A percentile compares a stretch with the other conserved stretches of the same genome.
Conservation (phyloP, 2,113 vertebrate genomes). For the Arenaria interpres region DNA sequence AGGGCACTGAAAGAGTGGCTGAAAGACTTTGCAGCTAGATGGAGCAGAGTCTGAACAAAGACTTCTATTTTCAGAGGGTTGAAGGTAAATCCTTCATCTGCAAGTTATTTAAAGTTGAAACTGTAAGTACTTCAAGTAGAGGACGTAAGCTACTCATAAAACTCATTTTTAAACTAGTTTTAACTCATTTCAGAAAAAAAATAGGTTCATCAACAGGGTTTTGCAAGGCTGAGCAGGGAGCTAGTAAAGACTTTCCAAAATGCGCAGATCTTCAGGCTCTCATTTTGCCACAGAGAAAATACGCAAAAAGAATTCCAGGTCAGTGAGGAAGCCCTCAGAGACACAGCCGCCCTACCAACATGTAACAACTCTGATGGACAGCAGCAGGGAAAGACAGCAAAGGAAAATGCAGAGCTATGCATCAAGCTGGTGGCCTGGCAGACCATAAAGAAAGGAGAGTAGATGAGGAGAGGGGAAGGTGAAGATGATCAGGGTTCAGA, state of each 20-base stretch:
- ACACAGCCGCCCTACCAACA: background rate
- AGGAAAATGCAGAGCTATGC: background rate
- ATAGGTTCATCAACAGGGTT: background rate
- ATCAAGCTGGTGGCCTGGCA: background rate
- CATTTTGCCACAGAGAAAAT: background rate
- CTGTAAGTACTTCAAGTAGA: background rate
- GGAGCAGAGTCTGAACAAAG: slow-evolving; percentile 93
- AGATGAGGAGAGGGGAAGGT: background rate
- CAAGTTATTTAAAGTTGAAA: slow-evolving; percentile 53
- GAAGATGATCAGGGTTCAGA: background rate
- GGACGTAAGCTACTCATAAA: background rate
- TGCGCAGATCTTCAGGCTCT: background rate
- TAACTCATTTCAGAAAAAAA: background rate
- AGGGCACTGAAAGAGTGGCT: slow-evolving; percentile 98
- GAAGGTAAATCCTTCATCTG: slow-evolving; percentile 95
- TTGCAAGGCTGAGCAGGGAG: background rate
- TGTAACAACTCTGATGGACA: background rate
- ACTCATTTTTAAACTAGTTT: background rate
- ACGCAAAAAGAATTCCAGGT: background rate
- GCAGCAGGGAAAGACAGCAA: background rate
- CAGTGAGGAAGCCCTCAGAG: background rate
- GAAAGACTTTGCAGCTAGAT: slow-evolving; percentile 95
- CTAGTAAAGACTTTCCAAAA: background rate
- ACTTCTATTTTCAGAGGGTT: slow-evolving; percentile 98
- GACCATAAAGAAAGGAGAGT: background rate